phyloP scores from a whole-genome alignment of 2,113 vertebrate species.

The Motacilla tschutschensis region DNA sequence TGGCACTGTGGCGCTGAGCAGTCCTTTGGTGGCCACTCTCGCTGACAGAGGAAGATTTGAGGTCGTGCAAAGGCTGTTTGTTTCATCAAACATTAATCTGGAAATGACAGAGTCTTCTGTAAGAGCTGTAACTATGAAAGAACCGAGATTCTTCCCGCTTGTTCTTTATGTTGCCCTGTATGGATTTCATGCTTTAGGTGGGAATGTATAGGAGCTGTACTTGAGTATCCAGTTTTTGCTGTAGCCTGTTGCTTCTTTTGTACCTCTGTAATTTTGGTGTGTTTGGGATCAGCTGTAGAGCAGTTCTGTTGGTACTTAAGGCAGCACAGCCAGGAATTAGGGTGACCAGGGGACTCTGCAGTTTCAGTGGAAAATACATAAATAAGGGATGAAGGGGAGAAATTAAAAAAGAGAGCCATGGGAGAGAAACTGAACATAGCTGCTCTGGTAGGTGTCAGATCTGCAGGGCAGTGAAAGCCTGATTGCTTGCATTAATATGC shows the following conservation, averaged over 20 bases:
- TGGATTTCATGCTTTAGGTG: slow-evolving; percentile 73
- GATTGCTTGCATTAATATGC: background rate
- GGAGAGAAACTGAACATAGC: background rate
- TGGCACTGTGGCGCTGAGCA: slow-evolving; percentile 52
- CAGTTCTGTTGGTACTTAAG: fast-evolving
- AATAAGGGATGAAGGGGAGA: background rate
- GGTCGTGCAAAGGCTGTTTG: slow-evolving; percentile 72
- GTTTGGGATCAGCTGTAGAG: background rate
- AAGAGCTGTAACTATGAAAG: slow-evolving; percentile 54
- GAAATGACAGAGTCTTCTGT: slow-evolving; percentile 68
- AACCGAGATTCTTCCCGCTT: slow-evolving; percentile 63
- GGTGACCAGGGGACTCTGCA: background rate
- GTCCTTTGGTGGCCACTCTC: slow-evolving; percentile 58
- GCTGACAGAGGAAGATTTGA: slow-evolving; percentile 67
- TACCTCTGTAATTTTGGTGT: background rate
- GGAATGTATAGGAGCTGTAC: background rate
- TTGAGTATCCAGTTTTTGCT: background rate
- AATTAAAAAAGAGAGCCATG: background rate
- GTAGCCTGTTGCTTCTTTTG: background rate
- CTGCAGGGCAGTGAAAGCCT: background rate
- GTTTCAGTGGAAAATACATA: background rate
- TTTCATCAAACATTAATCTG: slow-evolving; percentile 69
- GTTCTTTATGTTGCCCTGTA: slow-evolving; percentile 79
- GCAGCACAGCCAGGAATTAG: background rate
- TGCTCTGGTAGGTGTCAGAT: background rate